phyloP scores from a whole-genome alignment of 2,797 vertebrate genomes.

The Danio tinwini region DNA sequence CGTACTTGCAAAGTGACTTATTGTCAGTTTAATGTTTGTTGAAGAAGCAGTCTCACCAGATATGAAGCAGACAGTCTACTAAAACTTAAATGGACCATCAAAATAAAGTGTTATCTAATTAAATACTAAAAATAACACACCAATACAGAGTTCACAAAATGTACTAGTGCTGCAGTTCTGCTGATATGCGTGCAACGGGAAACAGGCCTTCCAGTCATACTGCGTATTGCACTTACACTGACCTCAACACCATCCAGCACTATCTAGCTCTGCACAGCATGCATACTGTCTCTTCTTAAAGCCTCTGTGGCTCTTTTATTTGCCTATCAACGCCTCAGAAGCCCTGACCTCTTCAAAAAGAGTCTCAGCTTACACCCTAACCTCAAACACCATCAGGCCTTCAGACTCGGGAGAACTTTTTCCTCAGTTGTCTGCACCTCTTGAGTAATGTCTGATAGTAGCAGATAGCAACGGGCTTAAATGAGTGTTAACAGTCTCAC shows the following conservation, averaged over 20 bases:
- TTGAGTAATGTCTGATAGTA: slow-evolving; percentile 47
- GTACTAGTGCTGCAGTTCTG: background rate
- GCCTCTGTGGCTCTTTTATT: slow-evolving; percentile 14
- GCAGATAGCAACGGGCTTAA: slow-evolving; percentile 49
- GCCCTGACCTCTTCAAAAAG: slow-evolving; percentile 37
- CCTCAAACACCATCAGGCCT: slow-evolving; percentile 34
- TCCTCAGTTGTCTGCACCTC: slow-evolving; percentile 30
- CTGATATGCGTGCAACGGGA: background rate
- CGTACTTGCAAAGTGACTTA: too few species aligned
- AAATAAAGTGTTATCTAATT: too few species aligned
- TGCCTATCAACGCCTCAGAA: slow-evolving; percentile 27
- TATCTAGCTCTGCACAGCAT: slow-evolving; percentile 1
- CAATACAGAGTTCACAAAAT: background rate
- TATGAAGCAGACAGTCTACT: too few species aligned
- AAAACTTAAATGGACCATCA: too few species aligned
- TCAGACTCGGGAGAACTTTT: slow-evolving; percentile 1
- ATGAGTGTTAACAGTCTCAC: slow-evolving; percentile 50
- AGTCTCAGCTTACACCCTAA: slow-evolving; percentile 39
- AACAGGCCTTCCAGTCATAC: background rate
- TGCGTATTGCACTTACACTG: background rate
- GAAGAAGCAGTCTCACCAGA: too few species aligned
- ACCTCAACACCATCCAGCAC: background rate
- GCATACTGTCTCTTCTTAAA: slow-evolving; percentile 15
- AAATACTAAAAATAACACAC: too few species aligned
- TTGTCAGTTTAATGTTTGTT: too few species aligned